phyloP scores from a whole-genome alignment of 2,797 vertebrate genomes.

The Alcedo atthis region DNA sequence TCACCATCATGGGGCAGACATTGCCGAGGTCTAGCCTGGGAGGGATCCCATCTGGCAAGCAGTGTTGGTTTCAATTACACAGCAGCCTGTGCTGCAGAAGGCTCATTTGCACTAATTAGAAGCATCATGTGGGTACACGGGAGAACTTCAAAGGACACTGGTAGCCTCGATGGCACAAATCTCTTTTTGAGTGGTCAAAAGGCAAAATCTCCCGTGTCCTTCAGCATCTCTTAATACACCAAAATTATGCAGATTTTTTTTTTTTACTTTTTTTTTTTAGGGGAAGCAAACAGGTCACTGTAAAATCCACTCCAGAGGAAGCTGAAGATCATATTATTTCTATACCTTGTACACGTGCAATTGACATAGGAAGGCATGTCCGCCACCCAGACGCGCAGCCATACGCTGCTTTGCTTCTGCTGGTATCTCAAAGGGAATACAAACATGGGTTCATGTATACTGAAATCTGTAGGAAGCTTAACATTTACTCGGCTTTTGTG shows the following conservation, averaged over 20 bases:
- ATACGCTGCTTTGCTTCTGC: neutral
- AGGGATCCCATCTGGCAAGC: slow-evolving; percentile 11
- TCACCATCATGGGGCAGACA: neutral
- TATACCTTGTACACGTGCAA: neutral
- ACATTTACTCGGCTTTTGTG: slow-evolving; percentile 62
- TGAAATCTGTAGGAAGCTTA: slow-evolving; percentile 55
- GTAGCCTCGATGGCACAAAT: neutral
- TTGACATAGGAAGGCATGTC: neutral
- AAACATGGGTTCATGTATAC: slow-evolving; percentile 1
- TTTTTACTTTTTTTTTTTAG: too few relatives aligned
- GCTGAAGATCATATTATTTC: neutral
- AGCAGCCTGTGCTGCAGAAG: slow-evolving; percentile 29
- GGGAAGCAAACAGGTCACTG: neutral
- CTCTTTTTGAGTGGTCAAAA: neutral
- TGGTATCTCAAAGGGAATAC: neutral
- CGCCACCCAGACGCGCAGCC: neutral
- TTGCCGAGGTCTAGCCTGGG: neutral
- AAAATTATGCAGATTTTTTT: neutral
- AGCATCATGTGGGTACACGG: neutral
- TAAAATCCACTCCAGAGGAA: neutral
- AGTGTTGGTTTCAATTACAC: neutral
- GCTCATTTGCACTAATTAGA: slow-evolving; percentile 48
- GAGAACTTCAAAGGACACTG: neutral
- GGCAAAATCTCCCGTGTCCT: neutral
- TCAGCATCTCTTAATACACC: slow-evolving; percentile 1